Percentiles rank a stretch among this genome's conserved stretches.
Conservation (phyloP, 2,797 vertebrate genomes). For the Agapornis canus region DNA sequence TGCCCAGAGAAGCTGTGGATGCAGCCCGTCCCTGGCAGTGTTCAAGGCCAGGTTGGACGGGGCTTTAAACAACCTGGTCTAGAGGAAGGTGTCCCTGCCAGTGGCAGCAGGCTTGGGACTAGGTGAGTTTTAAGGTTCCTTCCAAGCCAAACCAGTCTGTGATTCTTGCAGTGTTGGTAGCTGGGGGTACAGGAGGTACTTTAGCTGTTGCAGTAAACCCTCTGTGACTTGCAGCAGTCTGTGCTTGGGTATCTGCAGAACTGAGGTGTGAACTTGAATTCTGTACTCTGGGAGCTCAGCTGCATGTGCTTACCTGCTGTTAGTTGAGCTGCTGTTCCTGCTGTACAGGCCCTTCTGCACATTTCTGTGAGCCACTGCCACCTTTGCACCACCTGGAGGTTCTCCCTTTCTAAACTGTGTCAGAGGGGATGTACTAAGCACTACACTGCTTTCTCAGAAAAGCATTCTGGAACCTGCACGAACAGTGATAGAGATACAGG, state of each 20-base stretch:
- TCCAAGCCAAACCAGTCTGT: neutral
- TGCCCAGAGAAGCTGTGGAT: neutral
- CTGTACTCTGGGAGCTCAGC: neutral
- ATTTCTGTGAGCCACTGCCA: neutral
- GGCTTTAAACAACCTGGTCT: neutral
- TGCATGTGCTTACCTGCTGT: neutral
- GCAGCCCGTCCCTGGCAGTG: neutral
- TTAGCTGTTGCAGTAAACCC: neutral
- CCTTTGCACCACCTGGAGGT: too few species aligned
- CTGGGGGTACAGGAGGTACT: neutral
- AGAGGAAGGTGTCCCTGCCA: neutral
- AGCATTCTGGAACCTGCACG: neutral
- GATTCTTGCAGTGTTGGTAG: neutral
- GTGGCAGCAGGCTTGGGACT: neutral
- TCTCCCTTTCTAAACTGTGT: neutral
- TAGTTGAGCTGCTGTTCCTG: neutral
- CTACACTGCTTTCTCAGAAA: accelerated
- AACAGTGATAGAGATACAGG: neutral
- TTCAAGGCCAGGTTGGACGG: neutral
- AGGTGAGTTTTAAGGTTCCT: neutral
- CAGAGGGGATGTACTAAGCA: accelerated
- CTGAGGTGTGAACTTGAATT: too few species aligned
- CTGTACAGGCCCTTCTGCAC: neutral
- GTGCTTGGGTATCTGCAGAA: too few species aligned
- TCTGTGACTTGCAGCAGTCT: neutral